These are phyloP conservation scores for Oligia latruncula DNA, from an alignment of 2,888 invertebrate species.

Conservation along the genomic window DNA sequence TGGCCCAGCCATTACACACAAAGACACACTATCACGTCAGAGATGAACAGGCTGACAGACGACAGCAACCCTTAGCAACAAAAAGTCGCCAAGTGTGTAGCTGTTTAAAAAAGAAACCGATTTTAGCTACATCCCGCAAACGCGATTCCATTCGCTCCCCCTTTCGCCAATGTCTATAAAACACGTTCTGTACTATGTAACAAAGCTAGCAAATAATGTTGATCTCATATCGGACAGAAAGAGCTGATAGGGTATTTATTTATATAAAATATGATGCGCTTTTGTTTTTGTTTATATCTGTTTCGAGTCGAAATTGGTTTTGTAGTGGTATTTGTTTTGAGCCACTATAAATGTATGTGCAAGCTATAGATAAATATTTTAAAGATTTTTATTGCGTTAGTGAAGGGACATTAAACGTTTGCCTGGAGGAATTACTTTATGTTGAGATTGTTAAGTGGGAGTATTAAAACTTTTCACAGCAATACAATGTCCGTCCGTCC, in stretches of 20 bases:
- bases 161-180: slow-evolving; percentile 81
- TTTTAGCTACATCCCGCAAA: slow-evolving; percentile 72
- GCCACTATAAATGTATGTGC: neutral
- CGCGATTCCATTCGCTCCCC: slow-evolving; percentile 75
- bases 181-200: slow-evolving; percentile 75
- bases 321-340: slow-evolving; percentile 9
- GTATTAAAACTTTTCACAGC: neutral
- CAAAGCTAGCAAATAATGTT: slow-evolving; percentile 75
- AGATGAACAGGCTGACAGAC: neutral
- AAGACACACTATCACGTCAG: neutral
- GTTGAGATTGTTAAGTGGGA: neutral
- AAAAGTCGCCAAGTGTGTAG: slow-evolving; percentile 33
- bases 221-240: slow-evolving; percentile 71
- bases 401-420: neutral
- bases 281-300: slow-evolving; percentile 52
- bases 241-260: slow-evolving; percentile 70
- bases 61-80: neutral
- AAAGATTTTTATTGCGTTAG: neutral
- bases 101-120: slow-evolving; percentile 58
- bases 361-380: neutral
- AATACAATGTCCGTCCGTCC: neutral
- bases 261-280: slow-evolving; percentile 63
- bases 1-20: neutral
- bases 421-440: neutral
- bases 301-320: slow-evolving; percentile 33